Base-by-base conservation (phyloP, 2,888 invertebrate species). In the Amorpha juglandis region DNA sequence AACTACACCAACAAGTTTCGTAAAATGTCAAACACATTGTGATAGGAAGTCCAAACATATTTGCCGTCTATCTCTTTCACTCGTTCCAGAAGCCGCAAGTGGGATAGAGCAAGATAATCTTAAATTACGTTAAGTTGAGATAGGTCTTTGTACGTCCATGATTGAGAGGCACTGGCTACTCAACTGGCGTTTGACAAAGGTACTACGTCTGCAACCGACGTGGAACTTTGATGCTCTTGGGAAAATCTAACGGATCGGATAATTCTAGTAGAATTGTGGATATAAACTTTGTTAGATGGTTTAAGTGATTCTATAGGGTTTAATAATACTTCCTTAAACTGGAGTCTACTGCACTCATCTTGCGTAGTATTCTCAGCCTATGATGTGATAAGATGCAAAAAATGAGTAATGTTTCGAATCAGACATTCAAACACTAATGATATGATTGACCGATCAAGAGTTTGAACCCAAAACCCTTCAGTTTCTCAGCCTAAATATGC, bases 121-220 rank as follows among this genome's bases (percentile, higher is more conserved):
- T 12, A 42, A 58, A 58, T 58, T 42, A 38, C 38, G 38, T 58
- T 52, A 53, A 14, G 35, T 35, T 58, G 42, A 58, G 42, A 58
- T 58, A 58, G 58, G 58, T 58, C 55, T 55, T 58, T 58, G 42
- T 58, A 11, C 58, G 38, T 12, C 42, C 58, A 19, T 58, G 58
- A 58, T 58, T 42, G 58, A 58, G 58, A 16, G 38, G 35, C 35
- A 55, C 55, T 55, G 55, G 16, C 55, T 55, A 16, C 35, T 55
- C 42, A 19, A 58, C 58, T 58, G 42, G 58, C 58, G 42, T 58
- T 38, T 58, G 58, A 58, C 58, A 58, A 58, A 58, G 58, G 58
- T 58, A 58, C 53, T 53, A n/a, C 19, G 19, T 19, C 38, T 58
- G 58, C 58, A 19, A 19, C 58, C 19, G 58, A 58, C 58, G 58